phyloP scores from a whole-genome alignment of 2,888 invertebrate genomes.

The Hypena proboscidalis region DNA sequence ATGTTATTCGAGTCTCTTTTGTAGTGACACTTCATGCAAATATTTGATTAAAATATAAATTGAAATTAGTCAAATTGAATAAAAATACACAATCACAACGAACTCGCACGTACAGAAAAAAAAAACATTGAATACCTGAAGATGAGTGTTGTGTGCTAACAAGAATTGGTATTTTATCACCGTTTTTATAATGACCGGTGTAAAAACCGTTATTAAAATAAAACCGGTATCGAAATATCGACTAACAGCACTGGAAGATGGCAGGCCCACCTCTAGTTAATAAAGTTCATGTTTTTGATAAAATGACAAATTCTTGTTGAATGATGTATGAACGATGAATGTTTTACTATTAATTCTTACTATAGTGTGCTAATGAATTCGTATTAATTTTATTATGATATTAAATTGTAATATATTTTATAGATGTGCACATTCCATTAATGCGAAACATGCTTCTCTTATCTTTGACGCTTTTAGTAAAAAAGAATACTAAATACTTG shows the following conservation, averaged over 20 bases:
- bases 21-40: slow-evolving; percentile 15
- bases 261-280: slow-evolving; percentile 52
- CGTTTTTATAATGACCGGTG: slow-evolving; percentile 14
- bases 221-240: slow-evolving; percentile 22
- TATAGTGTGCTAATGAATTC: slow-evolving; percentile 84
- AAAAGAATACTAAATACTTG: slow-evolving; percentile 21
- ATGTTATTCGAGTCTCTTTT: slow-evolving; percentile 3
- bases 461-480: slow-evolving; percentile 40
- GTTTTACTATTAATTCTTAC: slow-evolving; percentile 79
- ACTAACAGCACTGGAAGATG: slow-evolving; percentile 43
- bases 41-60: slow-evolving; percentile 8
- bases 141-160: slow-evolving; percentile 49
- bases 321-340: slow-evolving; percentile 59
- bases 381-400: slow-evolving; percentile 79
- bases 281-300: slow-evolving; percentile 36
- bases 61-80: slow-evolving; percentile 7
- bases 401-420: slow-evolving; percentile 81
- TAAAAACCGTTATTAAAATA: slow-evolving; percentile 18
- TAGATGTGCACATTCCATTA: slow-evolving; percentile 79
- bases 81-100: slow-evolving; percentile 46
- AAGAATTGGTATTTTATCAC: slow-evolving; percentile 54
- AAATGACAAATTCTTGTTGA: slow-evolving; percentile 72
- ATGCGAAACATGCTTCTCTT: slow-evolving; percentile 79
- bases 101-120: slow-evolving; percentile 31
- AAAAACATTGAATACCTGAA: slow-evolving; percentile 45